A percentile compares a stretch with the other conserved stretches of the same genome.
Conservation (phyloP, 2,888 invertebrate genomes). For the Portevinia maculata region DNA sequence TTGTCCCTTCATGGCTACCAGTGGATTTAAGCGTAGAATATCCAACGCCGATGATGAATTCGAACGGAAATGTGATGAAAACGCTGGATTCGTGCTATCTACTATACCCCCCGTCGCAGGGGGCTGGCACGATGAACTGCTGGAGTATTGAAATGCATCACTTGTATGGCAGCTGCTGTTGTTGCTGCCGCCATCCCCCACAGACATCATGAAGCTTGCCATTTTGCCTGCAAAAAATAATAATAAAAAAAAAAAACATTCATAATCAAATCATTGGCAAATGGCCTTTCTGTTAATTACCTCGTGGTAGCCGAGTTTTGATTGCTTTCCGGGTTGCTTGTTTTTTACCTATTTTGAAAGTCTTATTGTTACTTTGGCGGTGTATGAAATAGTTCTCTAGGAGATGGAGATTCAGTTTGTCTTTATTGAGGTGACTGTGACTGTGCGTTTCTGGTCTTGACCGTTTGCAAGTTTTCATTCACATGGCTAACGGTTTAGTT, state of each 20-base stretch:
- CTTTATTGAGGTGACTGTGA: background rate
- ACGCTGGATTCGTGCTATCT: conserved; percentile 16
- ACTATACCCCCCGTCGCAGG: conserved; percentile 1
- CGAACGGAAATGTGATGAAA: conserved; percentile 29
- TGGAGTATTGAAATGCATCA: conserved; percentile 57
- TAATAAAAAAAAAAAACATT: background rate
- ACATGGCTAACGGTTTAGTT: conserved; percentile 1
- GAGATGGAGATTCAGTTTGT: background rate
- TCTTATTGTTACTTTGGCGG: conserved; percentile 34
- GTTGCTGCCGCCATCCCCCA: conserved; percentile 38
- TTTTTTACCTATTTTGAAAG: conserved; percentile 69
- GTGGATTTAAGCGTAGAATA: conserved; percentile 20
- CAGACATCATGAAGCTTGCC: conserved; percentile 65
- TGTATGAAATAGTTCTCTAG: conserved; percentile 38
- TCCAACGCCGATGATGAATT: conserved; percentile 21
- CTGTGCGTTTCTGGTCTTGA: conserved; percentile 5
- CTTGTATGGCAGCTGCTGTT: conserved; percentile 54
- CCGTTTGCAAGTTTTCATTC: conserved; percentile 35
- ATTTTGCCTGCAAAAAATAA: conserved; percentile 53
- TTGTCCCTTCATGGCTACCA: conserved; percentile 77
- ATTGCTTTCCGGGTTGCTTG: conserved; percentile 63
- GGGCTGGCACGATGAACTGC: conserved; percentile 19
- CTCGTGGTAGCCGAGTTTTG: conserved; percentile 61
- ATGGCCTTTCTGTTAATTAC: conserved; percentile 20
- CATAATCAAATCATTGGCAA: too few species aligned